These are phyloP conservation scores for Ciconia maguari DNA, from an alignment of 2,113 vertebrate species.

Conservation along the genomic window DNA sequence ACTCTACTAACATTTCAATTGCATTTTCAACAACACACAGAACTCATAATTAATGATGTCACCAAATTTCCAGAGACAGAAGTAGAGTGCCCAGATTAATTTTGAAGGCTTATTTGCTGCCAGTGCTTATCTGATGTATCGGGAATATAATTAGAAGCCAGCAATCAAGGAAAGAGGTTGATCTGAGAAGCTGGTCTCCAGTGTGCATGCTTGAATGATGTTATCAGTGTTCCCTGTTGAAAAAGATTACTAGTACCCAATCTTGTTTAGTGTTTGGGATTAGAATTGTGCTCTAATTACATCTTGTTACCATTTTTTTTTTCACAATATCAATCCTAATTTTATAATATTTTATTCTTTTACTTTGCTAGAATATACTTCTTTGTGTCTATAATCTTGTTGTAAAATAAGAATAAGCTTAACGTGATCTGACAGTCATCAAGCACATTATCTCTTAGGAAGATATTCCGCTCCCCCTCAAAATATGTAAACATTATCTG, in stretches of 20 bases:
- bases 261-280: neutral
- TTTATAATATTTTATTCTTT: neutral
- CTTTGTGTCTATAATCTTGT: neutral
- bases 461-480: rapidly evolving
- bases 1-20: neutral
- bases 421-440: rapidly evolving
- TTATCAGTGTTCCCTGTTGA: neutral
- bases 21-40: neutral
- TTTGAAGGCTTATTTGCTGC: neutral
- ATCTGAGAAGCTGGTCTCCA: neutral
- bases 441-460: neutral
- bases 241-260: neutral
- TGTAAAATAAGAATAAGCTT: neutral
- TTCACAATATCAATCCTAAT: neutral
- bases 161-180: neutral
- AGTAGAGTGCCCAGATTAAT: neutral
- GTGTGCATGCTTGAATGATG: rapidly evolving
- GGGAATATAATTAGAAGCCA: neutral
- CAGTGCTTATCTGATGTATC: neutral
- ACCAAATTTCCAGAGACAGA: neutral
- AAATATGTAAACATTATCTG: neutral
- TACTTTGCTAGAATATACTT: neutral
- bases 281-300: neutral
- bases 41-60: neutral
- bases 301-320: neutral